phyloP scores from a whole-genome alignment of 2,797 vertebrate species.

The Amblyopsis hoosieri region DNA sequence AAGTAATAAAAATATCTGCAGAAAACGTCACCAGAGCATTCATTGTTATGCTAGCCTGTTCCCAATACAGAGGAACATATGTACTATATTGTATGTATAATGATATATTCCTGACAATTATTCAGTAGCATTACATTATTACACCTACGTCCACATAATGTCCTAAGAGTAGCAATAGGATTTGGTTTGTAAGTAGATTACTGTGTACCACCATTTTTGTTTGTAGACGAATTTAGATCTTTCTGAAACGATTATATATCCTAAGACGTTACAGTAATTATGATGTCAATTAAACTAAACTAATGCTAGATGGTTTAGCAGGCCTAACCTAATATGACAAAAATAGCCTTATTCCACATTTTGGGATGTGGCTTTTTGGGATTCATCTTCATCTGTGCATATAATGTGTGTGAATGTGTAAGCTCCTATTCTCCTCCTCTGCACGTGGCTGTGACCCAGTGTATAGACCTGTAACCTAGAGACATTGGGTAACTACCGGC shows the following conservation, averaged over 20 bases:
- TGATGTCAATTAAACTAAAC: constrained; percentile 15
- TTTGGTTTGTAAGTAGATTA: constrained; percentile 5
- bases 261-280: constrained; percentile 17
- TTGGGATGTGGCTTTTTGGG: constrained; percentile 25
- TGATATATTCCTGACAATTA: constrained; percentile 35
- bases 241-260: constrained; percentile 1
- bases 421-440: constrained; percentile 12
- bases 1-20: neutral
- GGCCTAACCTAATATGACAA: constrained; percentile 5
- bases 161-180: constrained; percentile 18
- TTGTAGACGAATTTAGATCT: neutral
- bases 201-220: neutral
- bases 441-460: constrained; percentile 51
- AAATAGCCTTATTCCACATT: constrained; percentile 33
- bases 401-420: neutral
- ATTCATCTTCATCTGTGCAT: constrained; percentile 3
- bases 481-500: constrained; percentile 66
- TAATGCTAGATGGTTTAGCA: constrained; percentile 30
- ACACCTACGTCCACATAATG: constrained; percentile 44
- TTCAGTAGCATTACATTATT: constrained; percentile 58
- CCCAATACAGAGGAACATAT: constrained; percentile 13
- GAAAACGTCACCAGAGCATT: neutral
- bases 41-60: neutral
- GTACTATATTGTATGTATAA: constrained; percentile 30
- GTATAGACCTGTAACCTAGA: constrained; percentile 55